phyloP scores from a whole-genome alignment of 2,113 vertebrate species.

The Lagenorhynchus albirostris region DNA sequence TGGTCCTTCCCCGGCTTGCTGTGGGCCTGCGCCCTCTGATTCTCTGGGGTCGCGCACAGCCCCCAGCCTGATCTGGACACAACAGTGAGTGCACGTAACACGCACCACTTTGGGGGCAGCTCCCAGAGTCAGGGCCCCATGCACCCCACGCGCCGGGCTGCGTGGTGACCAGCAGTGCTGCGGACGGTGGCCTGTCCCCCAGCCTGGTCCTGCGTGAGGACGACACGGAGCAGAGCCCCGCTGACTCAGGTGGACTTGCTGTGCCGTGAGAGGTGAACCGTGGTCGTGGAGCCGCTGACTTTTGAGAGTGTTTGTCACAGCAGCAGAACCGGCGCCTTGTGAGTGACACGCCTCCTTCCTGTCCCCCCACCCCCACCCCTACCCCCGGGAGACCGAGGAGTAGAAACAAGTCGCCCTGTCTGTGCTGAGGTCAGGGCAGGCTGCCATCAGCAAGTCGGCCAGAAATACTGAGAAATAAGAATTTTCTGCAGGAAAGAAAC shows the following conservation, averaged over 20 bases:
- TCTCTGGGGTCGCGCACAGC: background rate
- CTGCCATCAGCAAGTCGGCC: background rate
- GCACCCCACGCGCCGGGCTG: rapidly evolving
- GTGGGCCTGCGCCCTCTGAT: background rate
- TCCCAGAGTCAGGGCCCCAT: background rate
- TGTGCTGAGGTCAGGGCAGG: background rate
- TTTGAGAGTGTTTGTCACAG: background rate
- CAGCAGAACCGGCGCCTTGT: rapidly evolving
- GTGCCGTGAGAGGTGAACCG: rapidly evolving
- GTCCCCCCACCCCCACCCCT: too few species aligned
- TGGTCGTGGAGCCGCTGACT: rapidly evolving
- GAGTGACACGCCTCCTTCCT: background rate
- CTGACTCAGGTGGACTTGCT: background rate
- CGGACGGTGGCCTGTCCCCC: background rate
- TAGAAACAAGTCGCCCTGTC: background rate
- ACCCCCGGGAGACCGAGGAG: background rate
- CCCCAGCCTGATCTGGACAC: background rate
- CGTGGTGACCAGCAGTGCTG: rapidly evolving
- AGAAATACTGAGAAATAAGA: background rate
- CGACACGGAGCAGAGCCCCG: background rate
- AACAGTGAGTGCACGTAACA: rapidly evolving
- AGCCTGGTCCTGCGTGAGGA: background rate
- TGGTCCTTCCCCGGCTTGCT: rapidly evolving
- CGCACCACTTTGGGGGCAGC: background rate
- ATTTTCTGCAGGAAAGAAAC: background rate